Evolutionary conservation across 2,888 invertebrate species (phyloP).

Genomic region (Acanthococcus lagerstroemiae): DNA sequence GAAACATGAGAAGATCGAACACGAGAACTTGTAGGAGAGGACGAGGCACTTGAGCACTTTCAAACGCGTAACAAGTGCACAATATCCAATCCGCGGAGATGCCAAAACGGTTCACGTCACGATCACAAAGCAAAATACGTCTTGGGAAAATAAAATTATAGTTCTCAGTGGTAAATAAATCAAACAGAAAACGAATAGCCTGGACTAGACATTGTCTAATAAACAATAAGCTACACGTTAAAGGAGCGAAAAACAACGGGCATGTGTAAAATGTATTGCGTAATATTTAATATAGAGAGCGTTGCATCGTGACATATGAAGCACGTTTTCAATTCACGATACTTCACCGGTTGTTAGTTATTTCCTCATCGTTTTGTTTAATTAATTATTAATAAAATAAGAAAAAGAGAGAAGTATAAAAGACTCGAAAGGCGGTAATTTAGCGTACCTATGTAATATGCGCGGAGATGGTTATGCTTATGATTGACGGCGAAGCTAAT

Average conservation of each 20-base stretch:
- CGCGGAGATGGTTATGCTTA: background rate
- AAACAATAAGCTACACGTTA: slow-evolving; percentile 28
- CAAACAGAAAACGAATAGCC: slow-evolving; percentile 27
- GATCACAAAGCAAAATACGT: slow-evolving; percentile 25
- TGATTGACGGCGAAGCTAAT: slow-evolving; percentile 14
- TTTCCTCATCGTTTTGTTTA: slow-evolving; percentile 28
- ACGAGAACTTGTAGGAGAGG: background rate
- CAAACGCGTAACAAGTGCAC: background rate
- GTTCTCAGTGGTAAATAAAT: slow-evolving; percentile 29
- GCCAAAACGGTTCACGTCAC: slow-evolving; percentile 30
- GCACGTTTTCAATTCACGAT: slow-evolving; percentile 31
- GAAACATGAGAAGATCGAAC: too few relatives aligned
- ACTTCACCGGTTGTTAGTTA: slow-evolving; percentile 19
- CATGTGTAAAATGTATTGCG: slow-evolving; percentile 29
- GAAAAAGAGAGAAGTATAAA: background rate
- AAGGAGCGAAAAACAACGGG: slow-evolving; percentile 20
- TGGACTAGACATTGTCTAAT: slow-evolving; percentile 28
- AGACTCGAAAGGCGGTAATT: slow-evolving; percentile 26
- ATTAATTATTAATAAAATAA: slow-evolving; percentile 23
- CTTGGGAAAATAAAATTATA: slow-evolving; percentile 29
- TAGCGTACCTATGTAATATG: background rate
- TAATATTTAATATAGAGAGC: slow-evolving; percentile 31
- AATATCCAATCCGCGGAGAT: background rate
- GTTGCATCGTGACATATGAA: slow-evolving; percentile 27
- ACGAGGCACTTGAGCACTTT: background rate